These are phyloP conservation scores for Paradoxurus hermaphroditus DNA, from an alignment of 2,113 vertebrate species.

Conservation along the genomic window DNA sequence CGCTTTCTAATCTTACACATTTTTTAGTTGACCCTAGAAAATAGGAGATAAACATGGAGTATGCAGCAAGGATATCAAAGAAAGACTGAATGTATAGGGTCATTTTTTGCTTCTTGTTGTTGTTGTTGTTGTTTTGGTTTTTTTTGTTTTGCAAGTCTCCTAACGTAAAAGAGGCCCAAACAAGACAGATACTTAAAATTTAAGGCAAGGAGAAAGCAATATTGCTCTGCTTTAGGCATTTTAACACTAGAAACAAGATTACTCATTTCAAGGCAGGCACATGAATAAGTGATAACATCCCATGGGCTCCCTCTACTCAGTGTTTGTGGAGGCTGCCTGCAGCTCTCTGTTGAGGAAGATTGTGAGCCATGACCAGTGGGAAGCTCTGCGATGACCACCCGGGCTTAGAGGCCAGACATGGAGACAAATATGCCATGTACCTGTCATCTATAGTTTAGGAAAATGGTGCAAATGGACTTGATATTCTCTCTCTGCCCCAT, in stretches of 20 bases:
- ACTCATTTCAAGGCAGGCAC: not conserved
- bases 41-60: not conserved
- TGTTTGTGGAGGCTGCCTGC: not conserved
- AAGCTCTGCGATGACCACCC: not conserved
- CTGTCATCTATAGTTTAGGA: not conserved
- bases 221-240: not conserved
- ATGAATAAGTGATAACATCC: not conserved
- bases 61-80: not conserved
- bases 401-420: rapidly evolving
- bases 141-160: not conserved
- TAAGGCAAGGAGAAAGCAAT: not conserved
- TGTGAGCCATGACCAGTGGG: not conserved
- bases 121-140: too few relatives aligned
- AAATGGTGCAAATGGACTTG: not conserved
- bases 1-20: not conserved
- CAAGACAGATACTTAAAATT: not conserved
- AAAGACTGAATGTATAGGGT: not conserved
- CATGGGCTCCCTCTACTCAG: too few relatives aligned
- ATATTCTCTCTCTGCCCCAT: not conserved
- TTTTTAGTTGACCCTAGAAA: not conserved
- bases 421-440: not conserved
- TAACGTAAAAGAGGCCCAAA: not conserved
- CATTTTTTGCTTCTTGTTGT: too few relatives aligned
- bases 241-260: not conserved
- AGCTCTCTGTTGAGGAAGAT: not conserved